Base-by-base conservation (phyloP, 2,113 vertebrate genomes). In the Xenopus borealis region DNA sequence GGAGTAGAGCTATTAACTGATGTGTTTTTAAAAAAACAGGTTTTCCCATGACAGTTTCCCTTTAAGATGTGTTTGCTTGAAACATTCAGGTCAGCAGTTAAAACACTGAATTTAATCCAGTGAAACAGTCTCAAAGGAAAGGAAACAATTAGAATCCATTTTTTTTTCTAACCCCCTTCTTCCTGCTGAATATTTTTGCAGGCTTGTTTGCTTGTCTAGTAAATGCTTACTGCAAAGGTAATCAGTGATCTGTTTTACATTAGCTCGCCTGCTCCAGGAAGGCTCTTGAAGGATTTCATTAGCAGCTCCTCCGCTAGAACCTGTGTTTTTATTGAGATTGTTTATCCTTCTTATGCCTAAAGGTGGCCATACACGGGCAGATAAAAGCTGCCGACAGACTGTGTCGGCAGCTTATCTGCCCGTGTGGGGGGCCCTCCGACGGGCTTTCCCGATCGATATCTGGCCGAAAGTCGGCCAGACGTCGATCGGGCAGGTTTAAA, bases 241-340 rank as follows among this genome's bases (percentile, higher is more conserved):
- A 76, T 63, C 66, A 76, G 73, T 18, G 66, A 12, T 76, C 73
- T 76, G 73, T 62, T 76, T 76, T 76, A 62, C 66, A 69, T 76
- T 76, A 76, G 73, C 66, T 58, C 17, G 66, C 45, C 73, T 76
- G 73, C 47, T 69, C 66, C 47, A 63, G n/a, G 30, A 59, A 76
- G 73, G 73, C 66, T 69, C 73, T 59, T 76, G 18, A 40, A 69
- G 73, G 73, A 76, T 76, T 76, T 76, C 66, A 76, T 67, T 20
- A 76, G 66, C 47, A 47, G 30, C 58, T 44, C 13, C 47, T 67
- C 62, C 27, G 46, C 62, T 50, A 62, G 65, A 69, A 69, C 72
- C 63, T 62, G 59, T 69, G 58, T 76, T 76, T 70, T 69, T 53
- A 27, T 20, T 9, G 30, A 14, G 7, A 18, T 40, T 69, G 45